Evolutionary conservation across 1,140 invertebrate genomes (phyloP).

Genomic region (Metopolophium dirhodum): DNA sequence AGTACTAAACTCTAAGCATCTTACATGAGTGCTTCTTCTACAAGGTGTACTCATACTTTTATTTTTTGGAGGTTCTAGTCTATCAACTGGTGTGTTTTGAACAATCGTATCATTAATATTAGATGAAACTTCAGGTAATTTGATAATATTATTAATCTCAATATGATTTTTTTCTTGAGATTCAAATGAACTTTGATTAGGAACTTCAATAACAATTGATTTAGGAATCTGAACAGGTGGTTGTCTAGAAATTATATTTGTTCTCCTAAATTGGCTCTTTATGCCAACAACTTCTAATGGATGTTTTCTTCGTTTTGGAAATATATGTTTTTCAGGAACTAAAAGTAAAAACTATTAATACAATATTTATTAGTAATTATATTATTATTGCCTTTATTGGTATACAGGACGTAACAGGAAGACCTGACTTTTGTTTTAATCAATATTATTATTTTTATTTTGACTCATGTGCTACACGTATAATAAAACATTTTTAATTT

Average conservation of each 20-base stretch:
- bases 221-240: background rate
- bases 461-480: too few relatives aligned
- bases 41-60: slow-evolving; percentile 52
- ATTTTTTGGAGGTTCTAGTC: background rate
- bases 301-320: slow-evolving; percentile 36
- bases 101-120: background rate
- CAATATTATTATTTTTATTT: too few relatives aligned
- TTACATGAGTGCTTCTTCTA: slow-evolving; percentile 36
- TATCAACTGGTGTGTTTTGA: slow-evolving; percentile 26
- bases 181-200: slow-evolving; percentile 51
- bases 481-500: too few relatives aligned
- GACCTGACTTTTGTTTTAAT: too few relatives aligned
- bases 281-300: background rate
- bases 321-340: slow-evolving; percentile 15
- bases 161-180: background rate
- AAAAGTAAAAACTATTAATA: slow-evolving; percentile 2
- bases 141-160: background rate
- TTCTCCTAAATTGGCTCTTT: slow-evolving; percentile 16
- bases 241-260: slow-evolving; percentile 4
- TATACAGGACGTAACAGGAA: too few relatives aligned
- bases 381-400: background rate
- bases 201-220: slow-evolving; percentile 53
- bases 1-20: slow-evolving; percentile 42
- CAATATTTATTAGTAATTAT: background rate
- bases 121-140: slow-evolving; percentile 26